Percentiles rank a stretch among this genome's conserved stretches.
phyloP scores from a whole-genome alignment of 2,797 vertebrate genomes.

The Sebastes goodei region DNA sequence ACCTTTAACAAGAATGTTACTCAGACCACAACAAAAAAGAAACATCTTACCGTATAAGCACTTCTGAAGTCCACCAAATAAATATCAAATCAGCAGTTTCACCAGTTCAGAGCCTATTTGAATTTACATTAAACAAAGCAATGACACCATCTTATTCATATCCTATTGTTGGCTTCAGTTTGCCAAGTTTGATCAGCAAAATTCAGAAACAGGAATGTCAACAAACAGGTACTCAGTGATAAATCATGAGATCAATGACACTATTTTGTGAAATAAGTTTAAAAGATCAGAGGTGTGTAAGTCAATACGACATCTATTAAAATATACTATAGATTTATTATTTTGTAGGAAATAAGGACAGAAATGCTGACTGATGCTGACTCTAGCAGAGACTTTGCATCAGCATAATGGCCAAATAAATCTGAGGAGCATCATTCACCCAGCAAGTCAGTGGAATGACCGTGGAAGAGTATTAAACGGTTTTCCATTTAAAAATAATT shows the following conservation, averaged over 20 bases:
- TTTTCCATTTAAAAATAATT: neutral
- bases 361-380: slow-evolving; percentile 4
- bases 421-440: neutral
- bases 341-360: neutral
- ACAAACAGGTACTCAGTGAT: neutral
- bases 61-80: neutral
- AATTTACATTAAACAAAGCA: neutral
- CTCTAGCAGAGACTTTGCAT: neutral
- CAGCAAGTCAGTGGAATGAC: neutral
- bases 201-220: neutral
- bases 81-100: neutral
- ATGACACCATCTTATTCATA: neutral
- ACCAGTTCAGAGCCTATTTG: neutral
- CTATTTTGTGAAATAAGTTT: neutral
- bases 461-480: neutral
- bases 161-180: neutral
- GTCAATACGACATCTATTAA: neutral
- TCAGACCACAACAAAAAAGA: neutral
- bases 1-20: neutral
- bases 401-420: neutral
- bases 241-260: neutral
- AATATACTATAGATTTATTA: neutral
- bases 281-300: neutral
- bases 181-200: neutral
- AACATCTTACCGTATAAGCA: neutral